Evolutionary conservation across 2,888 invertebrate genomes (phyloP).

Genomic region (Drosophila colorata): DNA sequence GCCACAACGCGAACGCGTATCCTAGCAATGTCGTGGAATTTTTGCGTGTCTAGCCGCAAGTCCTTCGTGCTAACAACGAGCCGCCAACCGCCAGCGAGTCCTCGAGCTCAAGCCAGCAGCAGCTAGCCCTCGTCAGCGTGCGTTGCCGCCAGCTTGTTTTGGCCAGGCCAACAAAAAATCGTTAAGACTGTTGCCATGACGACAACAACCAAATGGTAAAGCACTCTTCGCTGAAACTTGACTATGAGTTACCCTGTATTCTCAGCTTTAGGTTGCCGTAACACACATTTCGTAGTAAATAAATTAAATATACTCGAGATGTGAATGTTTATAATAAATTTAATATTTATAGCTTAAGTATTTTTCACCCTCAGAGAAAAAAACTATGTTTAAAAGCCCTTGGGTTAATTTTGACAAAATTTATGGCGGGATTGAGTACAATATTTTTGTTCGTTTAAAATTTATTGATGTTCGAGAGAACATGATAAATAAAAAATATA

Average conservation of each 20-base stretch:
- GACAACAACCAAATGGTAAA: constrained; percentile 14
- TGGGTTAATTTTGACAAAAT: no score
- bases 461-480: no score
- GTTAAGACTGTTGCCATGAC: constrained; percentile 66
- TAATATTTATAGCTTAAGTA: no score
- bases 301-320: background rate
- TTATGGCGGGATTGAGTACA: no score
- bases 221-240: background rate
- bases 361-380: no score
- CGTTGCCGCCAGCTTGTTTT: constrained; percentile 56
- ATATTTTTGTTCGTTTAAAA: no score
- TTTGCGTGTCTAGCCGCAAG: constrained; percentile 53
- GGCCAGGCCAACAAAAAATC: constrained; percentile 70
- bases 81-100: background rate
- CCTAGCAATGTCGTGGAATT: constrained; percentile 81
- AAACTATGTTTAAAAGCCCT: no score
- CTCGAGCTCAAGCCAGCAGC: background rate
- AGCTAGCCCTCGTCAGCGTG: constrained; percentile 49
- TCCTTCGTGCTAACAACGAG: constrained; percentile 55
- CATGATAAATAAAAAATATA: no score
- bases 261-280: background rate
- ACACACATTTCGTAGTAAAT: no score
- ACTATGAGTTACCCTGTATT: background rate
- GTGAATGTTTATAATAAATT: no score
- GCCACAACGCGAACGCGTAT: constrained; percentile 70